Evolutionary conservation across 2,113 vertebrate genomes (phyloP), one percentile per base, ranked within the genome.

Genomic region (Ceyx margarethae): DNA sequence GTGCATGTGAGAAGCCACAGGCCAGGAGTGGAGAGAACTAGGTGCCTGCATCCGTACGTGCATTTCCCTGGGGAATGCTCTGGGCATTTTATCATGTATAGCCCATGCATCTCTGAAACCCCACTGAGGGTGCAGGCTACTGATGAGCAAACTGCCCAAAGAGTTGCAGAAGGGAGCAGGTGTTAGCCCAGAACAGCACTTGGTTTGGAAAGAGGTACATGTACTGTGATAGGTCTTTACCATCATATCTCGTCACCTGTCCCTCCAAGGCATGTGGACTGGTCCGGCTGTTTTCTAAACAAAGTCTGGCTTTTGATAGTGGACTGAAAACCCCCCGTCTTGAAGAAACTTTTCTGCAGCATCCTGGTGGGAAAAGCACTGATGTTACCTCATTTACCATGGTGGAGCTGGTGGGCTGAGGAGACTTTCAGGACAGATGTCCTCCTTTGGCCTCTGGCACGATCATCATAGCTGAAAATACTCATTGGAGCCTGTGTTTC

Each of bases 51-150:
- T 58, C 46, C 1, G 0, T 64, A 28, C 28, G 43, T 73, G 40
- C 8, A 3, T 56, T 85, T 80, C 37, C 13, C 6, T 37, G 40
- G 45, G 53, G 20, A 76, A 35, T 15, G 28, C 35, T 29, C 26
- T 29, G 25, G 23, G 12, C 4, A 4, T 77, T 66, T 82, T 56
- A 61, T 90, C 8, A 11, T 2, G 0, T 45, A 7, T 9, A 40
- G 12, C 42, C 43, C 62, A 5, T 28, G 15, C 29, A 5, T 86
- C 46, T 62, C 51, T 4, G 5, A 57, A 77, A 54, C 31, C 16
- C 35, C 1, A 0, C 0, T 23, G 81, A 53, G 50, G 6, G 22
- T 48, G 17, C 40, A 87, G 40, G 40, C 42, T 62, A 8, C 17
- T 0, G 2, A 9, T 3, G 2, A 65, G 51, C 26, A 48, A 25